Evolutionary conservation across 2,888 invertebrate species (phyloP).

Genomic region (Tholera decimalis): DNA sequence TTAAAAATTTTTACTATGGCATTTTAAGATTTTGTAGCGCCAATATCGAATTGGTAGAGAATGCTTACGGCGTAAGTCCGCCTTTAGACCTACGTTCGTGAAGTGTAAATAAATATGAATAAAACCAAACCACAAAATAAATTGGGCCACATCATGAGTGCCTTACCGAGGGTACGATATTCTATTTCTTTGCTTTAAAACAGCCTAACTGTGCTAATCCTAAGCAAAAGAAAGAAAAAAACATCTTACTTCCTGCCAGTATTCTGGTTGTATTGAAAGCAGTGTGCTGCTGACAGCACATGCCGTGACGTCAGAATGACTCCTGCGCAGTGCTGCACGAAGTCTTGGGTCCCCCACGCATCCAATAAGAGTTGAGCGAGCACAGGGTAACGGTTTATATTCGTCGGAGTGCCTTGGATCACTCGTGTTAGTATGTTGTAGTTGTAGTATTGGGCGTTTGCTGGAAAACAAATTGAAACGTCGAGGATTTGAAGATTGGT

Average conservation of each 20-base stretch:
- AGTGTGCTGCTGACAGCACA: constrained; percentile 85
- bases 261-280: constrained; percentile 82
- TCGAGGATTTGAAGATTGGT: not conserved
- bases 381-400: constrained; percentile 82
- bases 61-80: too few relatives aligned
- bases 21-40: too few relatives aligned
- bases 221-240: not conserved
- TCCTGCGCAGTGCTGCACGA: constrained; percentile 85
- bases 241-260: constrained; percentile 81
- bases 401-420: constrained; percentile 83
- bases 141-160: too few relatives aligned
- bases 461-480: constrained; percentile 71
- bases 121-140: too few relatives aligned
- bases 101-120: too few relatives aligned
- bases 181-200: too few relatives aligned
- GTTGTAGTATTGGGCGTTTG: constrained; percentile 64
- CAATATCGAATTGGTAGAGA: too few relatives aligned
- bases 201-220: not conserved
- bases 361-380: constrained; percentile 83
- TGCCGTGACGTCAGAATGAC: constrained; percentile 84
- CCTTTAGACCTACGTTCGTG: too few relatives aligned
- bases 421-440: constrained; percentile 72
- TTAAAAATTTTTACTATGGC: too few relatives aligned
- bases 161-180: too few relatives aligned
- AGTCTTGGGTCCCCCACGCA: constrained; percentile 81